These are phyloP conservation scores for Gymnopithys bicolor DNA, from an alignment of 2,797 vertebrate species.

Conservation along the genomic window DNA sequence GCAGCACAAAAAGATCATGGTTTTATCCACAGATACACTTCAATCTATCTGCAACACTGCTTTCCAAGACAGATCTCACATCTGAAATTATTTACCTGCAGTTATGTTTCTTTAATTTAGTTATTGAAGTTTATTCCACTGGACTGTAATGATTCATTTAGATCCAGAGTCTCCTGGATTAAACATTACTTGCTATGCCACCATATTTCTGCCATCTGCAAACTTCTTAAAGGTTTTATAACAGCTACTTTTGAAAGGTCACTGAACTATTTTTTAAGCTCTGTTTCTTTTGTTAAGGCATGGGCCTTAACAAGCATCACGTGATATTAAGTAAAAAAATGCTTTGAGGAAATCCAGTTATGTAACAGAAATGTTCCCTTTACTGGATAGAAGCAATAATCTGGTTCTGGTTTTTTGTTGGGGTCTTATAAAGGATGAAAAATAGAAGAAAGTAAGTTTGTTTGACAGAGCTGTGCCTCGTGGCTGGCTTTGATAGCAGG, in stretches of 20 bases:
- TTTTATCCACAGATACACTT: not conserved
- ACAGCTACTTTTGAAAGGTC: conserved; percentile 2
- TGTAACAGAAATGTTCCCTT: not conserved
- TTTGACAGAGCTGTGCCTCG: not conserved
- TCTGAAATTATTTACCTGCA: not conserved
- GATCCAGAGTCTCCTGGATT: not conserved
- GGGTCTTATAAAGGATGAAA: not conserved
- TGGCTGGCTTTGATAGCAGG: not conserved
- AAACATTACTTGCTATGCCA: not conserved
- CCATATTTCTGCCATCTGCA: not conserved
- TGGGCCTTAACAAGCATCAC: not conserved
- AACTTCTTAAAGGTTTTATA: not conserved
- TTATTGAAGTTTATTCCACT: conserved; percentile 8
- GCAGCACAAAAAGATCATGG: not conserved
- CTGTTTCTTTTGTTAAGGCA: not conserved
- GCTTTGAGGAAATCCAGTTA: not conserved
- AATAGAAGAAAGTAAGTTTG: not conserved
- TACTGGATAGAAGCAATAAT: not conserved
- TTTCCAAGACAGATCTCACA: not conserved
- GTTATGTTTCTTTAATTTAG: not conserved
- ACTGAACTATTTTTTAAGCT: not conserved
- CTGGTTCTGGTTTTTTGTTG: not conserved
- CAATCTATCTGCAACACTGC: not conserved
- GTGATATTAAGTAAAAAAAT: conserved; percentile 20
- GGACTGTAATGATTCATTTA: not conserved